Evolutionary conservation across 53 echinoderm and acorn worm genomes (phyloP).

Genomic region (Holothuria scabra): DNA sequence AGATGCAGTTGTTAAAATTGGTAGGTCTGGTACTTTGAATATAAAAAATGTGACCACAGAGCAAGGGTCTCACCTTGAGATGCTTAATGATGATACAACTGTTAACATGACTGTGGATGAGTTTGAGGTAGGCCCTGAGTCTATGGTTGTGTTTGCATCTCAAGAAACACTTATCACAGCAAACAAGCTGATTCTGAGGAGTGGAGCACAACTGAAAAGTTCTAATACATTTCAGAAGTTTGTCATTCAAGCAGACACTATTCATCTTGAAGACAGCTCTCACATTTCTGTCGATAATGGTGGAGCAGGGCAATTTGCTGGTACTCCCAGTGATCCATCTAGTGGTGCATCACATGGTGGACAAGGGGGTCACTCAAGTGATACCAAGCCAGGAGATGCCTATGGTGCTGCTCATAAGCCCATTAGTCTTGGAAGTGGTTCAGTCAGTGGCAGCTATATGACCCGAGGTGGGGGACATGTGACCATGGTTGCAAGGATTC

Average conservation of each 20-base stretch:
- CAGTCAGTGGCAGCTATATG: slow-evolving; percentile 1
- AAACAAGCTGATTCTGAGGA: slow-evolving; percentile 18
- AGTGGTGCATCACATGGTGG: slow-evolving; percentile 87
- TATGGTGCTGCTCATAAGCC: slow-evolving; percentile 67
- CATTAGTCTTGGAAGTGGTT: slow-evolving; percentile 71
- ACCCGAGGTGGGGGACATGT: slow-evolving; percentile 73
- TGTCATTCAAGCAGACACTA: slow-evolving; percentile 25
- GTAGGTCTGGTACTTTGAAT: slow-evolving; percentile 8
- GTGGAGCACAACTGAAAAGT: slow-evolving; percentile 15
- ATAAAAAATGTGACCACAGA: background rate
- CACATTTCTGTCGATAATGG: slow-evolving; percentile 58
- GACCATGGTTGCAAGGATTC: slow-evolving; percentile 31
- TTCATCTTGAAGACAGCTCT: slow-evolving; percentile 52
- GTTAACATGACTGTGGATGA: slow-evolving; percentile 35
- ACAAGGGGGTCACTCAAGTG: slow-evolving; percentile 59
- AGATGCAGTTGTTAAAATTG: slow-evolving; percentile 5
- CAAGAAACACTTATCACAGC: background rate
- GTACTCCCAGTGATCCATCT: slow-evolving; percentile 49
- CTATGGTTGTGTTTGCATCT: slow-evolving; percentile 33
- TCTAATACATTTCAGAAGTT: slow-evolving; percentile 33
- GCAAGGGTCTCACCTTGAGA: slow-evolving; percentile 1
- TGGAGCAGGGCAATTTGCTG: slow-evolving; percentile 54
- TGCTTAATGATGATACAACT: background rate
- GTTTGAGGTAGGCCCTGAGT: slow-evolving; percentile 33
- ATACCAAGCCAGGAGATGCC: slow-evolving; percentile 3